Evolutionary conservation across 2,113 vertebrate genomes (phyloP).

Genomic region (Potamarius usumacintae): DNA sequence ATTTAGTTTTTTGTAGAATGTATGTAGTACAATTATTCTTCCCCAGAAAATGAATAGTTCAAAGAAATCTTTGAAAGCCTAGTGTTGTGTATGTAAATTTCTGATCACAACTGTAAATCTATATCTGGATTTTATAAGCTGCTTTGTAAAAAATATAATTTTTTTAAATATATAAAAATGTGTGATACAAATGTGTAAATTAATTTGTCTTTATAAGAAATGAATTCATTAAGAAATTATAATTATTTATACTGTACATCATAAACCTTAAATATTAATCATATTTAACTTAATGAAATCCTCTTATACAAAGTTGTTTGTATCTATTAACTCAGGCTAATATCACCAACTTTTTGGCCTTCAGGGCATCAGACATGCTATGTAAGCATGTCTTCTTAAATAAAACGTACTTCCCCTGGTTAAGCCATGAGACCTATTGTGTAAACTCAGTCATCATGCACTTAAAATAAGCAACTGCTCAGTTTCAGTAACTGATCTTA

Average conservation of each 20-base stretch:
- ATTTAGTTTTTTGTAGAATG: no score
- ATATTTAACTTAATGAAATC: not conserved
- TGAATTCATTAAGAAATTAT: not conserved
- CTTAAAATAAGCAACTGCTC: not conserved
- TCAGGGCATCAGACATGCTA: not conserved
- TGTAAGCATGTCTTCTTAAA: not conserved
- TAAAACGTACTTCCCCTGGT: not conserved
- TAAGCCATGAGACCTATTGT: not conserved
- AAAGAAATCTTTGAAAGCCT: no score
- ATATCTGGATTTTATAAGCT: not conserved
- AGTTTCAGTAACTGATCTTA: not conserved
- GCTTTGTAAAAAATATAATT: not conserved
- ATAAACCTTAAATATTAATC: not conserved
- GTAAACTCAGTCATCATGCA: constrained; percentile 10
- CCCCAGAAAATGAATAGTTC: no score
- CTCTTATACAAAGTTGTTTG: not conserved
- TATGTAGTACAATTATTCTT: no score
- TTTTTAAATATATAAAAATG: no score
- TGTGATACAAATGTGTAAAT: not conserved
- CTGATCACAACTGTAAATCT: no score
- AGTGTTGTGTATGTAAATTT: no score
- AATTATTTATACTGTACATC: not conserved
- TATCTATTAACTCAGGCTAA: not conserved
- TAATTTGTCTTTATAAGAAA: not conserved
- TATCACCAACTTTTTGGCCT: not conserved